Conservation (phyloP, 2,888 invertebrate genomes). For the Bugula neritina region DNA sequence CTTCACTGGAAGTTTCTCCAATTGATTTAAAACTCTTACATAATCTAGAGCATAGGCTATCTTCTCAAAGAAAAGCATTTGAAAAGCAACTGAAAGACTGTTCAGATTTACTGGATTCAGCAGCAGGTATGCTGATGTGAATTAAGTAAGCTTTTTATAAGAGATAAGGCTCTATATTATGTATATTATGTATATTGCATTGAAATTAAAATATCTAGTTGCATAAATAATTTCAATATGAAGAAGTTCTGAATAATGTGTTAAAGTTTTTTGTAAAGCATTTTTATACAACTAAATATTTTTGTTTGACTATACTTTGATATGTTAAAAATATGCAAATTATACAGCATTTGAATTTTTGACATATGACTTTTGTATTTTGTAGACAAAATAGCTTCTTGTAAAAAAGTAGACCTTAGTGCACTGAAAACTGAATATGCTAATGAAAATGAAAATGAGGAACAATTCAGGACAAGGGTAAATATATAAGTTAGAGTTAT, state of each 20-base stretch:
- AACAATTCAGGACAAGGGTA: conserved; percentile 7
- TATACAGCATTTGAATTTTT: too few relatives aligned
- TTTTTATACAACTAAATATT: not conserved
- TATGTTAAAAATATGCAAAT: too few relatives aligned
- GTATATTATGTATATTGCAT: too few relatives aligned
- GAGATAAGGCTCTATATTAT: too few relatives aligned
- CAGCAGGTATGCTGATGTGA: not conserved
- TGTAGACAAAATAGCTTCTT: conserved; percentile 14
- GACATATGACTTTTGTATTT: too few relatives aligned
- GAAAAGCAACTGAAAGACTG: conserved; percentile 14
- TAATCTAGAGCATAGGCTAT: not conserved
- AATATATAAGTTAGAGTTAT: too few relatives aligned
- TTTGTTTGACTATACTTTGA: too few relatives aligned
- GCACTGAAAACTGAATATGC: not conserved
- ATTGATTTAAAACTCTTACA: not conserved
- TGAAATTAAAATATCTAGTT: too few relatives aligned
- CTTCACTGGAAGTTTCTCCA: not conserved
- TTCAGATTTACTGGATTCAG: not conserved
- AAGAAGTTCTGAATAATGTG: not conserved
- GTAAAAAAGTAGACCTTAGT: not conserved
- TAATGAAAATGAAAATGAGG: not conserved
- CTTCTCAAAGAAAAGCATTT: conserved; percentile 2
- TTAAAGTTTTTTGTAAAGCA: not conserved
- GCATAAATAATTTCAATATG: too few relatives aligned
- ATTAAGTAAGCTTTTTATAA: too few relatives aligned